These are phyloP conservation scores for Mythimna ferrago DNA, from an alignment of 2,888 invertebrate genomes.

Conservation along the genomic window DNA sequence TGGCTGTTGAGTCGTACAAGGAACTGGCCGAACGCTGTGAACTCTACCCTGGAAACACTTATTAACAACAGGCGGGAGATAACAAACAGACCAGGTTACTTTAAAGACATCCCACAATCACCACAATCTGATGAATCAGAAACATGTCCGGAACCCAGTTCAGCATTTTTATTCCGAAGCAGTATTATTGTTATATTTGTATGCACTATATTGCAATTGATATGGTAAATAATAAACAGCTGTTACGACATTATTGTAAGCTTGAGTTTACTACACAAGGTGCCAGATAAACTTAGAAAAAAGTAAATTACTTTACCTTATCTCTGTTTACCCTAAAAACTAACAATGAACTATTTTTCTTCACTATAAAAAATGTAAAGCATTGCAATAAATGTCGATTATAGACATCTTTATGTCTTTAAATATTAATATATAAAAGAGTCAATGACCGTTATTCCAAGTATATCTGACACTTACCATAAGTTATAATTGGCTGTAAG, in stretches of 20 bases:
- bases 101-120: conserved; percentile 73
- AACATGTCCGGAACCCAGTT: conserved; percentile 79
- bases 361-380: no score
- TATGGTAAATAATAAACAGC: conserved; percentile 61
- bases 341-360: no score
- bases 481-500: not conserved
- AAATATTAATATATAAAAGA: no score
- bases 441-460: no score
- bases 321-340: no score
- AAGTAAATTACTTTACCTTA: no score
- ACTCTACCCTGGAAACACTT: conserved; percentile 67
- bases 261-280: not conserved
- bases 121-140: conserved; percentile 70
- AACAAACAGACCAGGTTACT: conserved; percentile 73
- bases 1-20: conserved; percentile 83
- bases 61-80: conserved; percentile 74
- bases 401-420: no score
- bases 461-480: no score
- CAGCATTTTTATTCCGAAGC: conserved; percentile 76
- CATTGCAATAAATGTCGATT: no score
- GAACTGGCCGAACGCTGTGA: conserved; percentile 63
- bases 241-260: not conserved
- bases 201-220: conserved; percentile 73
- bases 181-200: conserved; percentile 80
- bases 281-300: no score